Evolutionary conservation across 2,888 invertebrate species (phyloP), one percentile per base, ranked within the genome.

Genomic region (Thymelicus lineola): DNA sequence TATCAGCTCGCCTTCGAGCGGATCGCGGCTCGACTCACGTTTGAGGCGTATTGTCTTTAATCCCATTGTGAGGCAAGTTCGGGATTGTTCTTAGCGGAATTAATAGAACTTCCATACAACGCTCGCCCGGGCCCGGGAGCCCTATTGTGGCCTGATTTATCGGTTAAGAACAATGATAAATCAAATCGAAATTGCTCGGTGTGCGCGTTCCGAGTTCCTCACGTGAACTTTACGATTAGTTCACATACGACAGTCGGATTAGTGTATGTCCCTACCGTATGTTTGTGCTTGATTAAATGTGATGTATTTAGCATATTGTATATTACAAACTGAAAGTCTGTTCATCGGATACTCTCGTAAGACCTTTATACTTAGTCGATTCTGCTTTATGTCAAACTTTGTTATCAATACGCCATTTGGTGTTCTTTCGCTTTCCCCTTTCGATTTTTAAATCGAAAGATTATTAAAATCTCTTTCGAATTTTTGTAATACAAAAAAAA

Each of bases 121-220:
- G 69, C 68, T 55, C 55, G 76, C 78, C 78, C 80, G 83, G 84
- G 83, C 87, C 86, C 81, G 76, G 78, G 85, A 86, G 85, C 86
- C 87, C 88, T 88, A 90, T 91, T 90, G 90, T 90, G 79, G 81
- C 80, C 88, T 90, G 92, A 93, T 91, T 92, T 92, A 93, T 91
- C 87, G 87, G 83, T 83, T 85, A 91, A 93, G 92, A 91, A 91
- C 91, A 91, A 91, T 88, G 89, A 91, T 93, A 93, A 93, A 93
- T 93, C 92, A 92, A 90, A 92, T 87, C 84, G 88, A 84, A 91
- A 91, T 90, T 89, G 90, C 89, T 82, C 82, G 72, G 81, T 59
- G 84, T 79, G 81, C 81, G 81, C 83, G 84, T 84, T 84, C 86
- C 81, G 75, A 76, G 77, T 78, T 80, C 77, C 78, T 77, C 80